Evolutionary conservation across 2,797 vertebrate genomes (phyloP).

Genomic region (Chrosomus eos): DNA sequence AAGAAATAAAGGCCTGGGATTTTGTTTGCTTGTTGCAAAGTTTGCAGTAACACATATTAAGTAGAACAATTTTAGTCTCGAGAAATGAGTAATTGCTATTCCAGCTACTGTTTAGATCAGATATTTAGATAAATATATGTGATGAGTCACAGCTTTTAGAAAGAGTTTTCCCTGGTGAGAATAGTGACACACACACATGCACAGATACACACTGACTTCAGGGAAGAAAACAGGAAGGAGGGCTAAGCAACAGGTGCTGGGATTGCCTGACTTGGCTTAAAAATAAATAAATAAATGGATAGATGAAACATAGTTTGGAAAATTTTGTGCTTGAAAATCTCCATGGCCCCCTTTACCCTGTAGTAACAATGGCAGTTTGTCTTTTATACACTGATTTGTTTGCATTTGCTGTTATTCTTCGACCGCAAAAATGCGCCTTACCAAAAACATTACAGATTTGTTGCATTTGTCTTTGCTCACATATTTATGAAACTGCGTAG

Average conservation of each 20-base stretch:
- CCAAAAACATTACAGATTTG: background rate
- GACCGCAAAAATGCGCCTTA: background rate
- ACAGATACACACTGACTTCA: conserved; percentile 5
- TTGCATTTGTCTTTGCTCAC: conserved; percentile 24
- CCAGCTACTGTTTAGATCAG: conserved; percentile 10
- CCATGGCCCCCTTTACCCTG: conserved; percentile 50
- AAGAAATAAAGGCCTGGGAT: background rate
- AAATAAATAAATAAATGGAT: conserved; percentile 6
- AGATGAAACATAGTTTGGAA: conserved; percentile 63
- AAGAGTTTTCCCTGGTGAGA: conserved; percentile 28
- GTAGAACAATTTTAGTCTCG: background rate
- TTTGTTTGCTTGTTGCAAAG: background rate
- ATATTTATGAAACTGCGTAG: conserved; percentile 65
- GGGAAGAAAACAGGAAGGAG: conserved; percentile 63
- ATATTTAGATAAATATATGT: conserved; percentile 23
- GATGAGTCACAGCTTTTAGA: conserved; percentile 13
- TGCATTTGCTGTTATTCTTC: background rate
- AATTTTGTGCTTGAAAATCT: conserved; percentile 44
- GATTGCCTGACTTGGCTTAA: conserved; percentile 33
- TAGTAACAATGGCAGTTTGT: conserved; percentile 49
- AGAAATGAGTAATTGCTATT: background rate
- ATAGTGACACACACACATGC: conserved; percentile 7
- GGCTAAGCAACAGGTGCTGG: conserved; percentile 64
- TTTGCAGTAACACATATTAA: background rate
- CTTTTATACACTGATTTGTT: conserved; percentile 39